phyloP scores from a whole-genome alignment of 2,888 invertebrate species.

The Ditula angustiorana region DNA sequence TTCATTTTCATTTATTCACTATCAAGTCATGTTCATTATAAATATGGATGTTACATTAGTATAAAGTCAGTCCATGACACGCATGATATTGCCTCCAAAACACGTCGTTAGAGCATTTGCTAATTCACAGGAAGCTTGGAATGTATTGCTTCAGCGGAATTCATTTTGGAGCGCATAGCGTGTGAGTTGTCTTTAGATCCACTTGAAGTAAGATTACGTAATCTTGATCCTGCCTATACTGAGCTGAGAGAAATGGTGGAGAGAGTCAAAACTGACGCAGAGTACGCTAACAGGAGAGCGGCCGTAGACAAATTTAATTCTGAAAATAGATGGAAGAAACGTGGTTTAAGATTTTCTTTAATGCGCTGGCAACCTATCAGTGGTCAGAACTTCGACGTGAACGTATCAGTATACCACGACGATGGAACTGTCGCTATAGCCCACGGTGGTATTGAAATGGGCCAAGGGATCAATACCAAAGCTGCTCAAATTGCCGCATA shows the following conservation, averaged over 20 bases:
- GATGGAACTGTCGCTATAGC: constrained; percentile 87
- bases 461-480: constrained; percentile 90
- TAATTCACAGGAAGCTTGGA: constrained; percentile 69
- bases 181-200: constrained; percentile 77
- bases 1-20: too few relatives aligned
- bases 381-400: constrained; percentile 66
- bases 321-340: constrained; percentile 89
- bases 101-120: too few relatives aligned
- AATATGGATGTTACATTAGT: not conserved
- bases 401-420: constrained; percentile 83
- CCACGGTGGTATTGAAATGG: constrained; percentile 88
- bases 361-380: constrained; percentile 82
- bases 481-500: constrained; percentile 88
- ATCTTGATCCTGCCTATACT: constrained; percentile 58
- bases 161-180: constrained; percentile 86
- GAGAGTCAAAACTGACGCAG: constrained; percentile 75
- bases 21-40: too few relatives aligned
- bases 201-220: constrained; percentile 76
- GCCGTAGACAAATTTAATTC: constrained; percentile 81
- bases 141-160: constrained; percentile 79
- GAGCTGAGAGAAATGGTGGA: constrained; percentile 70
- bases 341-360: constrained; percentile 86
- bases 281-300: constrained; percentile 74
- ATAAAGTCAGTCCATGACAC: not conserved
- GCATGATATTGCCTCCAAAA: not conserved